These are phyloP conservation scores for Ditylenchus dipsaci DNA, from an alignment of 1,140 invertebrate species.

Conservation along the genomic window DNA sequence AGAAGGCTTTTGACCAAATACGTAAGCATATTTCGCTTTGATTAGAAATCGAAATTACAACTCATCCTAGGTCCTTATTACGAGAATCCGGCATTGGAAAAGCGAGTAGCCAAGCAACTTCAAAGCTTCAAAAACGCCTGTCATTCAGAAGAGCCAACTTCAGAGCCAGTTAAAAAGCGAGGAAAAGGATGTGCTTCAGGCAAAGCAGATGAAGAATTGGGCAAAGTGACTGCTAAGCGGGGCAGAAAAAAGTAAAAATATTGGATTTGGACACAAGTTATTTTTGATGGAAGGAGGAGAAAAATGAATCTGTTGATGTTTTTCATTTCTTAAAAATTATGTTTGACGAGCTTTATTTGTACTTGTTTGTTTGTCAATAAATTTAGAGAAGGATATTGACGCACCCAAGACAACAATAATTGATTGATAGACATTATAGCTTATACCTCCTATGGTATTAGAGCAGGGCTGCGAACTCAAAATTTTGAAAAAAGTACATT, in stretches of 20 bases:
- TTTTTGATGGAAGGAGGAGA: too few relatives aligned
- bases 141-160: neutral
- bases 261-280: too few relatives aligned
- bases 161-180: conserved; percentile 12
- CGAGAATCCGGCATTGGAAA: conserved; percentile 18
- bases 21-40: neutral
- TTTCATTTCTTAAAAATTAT: too few relatives aligned
- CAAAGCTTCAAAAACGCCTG: conserved; percentile 9
- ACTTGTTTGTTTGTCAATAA: too few relatives aligned
- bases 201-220: neutral
- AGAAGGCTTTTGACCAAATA: conserved; percentile 22
- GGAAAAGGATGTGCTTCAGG: neutral
- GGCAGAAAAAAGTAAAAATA: neutral
- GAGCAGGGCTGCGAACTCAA: too few relatives aligned
- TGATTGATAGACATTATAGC: too few relatives aligned
- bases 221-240: neutral
- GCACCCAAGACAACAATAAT: too few relatives aligned
- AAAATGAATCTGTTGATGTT: too few relatives aligned
- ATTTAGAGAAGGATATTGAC: too few relatives aligned
- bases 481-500: too few relatives aligned
- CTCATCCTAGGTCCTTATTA: conserved; percentile 18
- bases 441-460: too few relatives aligned
- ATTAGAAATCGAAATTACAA: neutral
- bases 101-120: conserved; percentile 8
- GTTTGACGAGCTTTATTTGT: too few relatives aligned